Percentiles rank a stretch among this genome's conserved stretches.
Evolutionary conservation across 2,888 invertebrate genomes (phyloP).

Genomic region (Catocala nupta): DNA sequence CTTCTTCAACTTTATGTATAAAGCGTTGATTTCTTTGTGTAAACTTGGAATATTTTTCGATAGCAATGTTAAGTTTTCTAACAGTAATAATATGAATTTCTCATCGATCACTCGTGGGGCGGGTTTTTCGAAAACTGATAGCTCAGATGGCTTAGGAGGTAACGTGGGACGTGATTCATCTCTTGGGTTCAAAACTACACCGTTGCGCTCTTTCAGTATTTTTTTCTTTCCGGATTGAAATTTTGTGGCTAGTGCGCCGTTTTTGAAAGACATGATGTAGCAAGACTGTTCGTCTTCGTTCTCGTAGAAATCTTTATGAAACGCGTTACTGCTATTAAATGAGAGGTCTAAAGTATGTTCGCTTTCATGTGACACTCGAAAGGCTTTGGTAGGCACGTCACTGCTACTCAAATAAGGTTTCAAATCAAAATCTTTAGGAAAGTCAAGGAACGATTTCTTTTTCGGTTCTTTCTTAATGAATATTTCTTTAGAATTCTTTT

Average conservation of each 20-base stretch:
- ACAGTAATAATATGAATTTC: conserved; percentile 70
- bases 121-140: conserved; percentile 59
- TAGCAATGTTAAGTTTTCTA: conserved; percentile 71
- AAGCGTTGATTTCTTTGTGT: conserved; percentile 69
- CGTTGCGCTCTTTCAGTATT: conserved; percentile 46
- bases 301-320: conserved; percentile 42
- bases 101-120: conserved; percentile 70
- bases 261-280: conserved; percentile 66
- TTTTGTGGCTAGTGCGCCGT: conserved; percentile 46
- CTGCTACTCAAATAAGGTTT: conserved; percentile 64
- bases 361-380: conserved; percentile 51
- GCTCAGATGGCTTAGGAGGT: conserved; percentile 42
- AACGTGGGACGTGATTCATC: conserved; percentile 15
- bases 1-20: conserved; percentile 67
- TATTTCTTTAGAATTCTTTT: conserved; percentile 44
- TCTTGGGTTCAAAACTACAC: conserved; percentile 28
- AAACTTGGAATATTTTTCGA: conserved; percentile 67
- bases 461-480: conserved; percentile 31
- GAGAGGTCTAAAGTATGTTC: conserved; percentile 56
- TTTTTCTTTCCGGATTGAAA: conserved; percentile 53
- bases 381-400: conserved; percentile 65
- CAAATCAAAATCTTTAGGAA: conserved; percentile 48
- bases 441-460: conserved; percentile 18
- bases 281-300: conserved; percentile 63
- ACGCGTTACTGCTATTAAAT: conserved; percentile 54